These are phyloP conservation scores for Dendrolimus houi DNA, from an alignment of 2,888 invertebrate species.

Conservation along the genomic window DNA sequence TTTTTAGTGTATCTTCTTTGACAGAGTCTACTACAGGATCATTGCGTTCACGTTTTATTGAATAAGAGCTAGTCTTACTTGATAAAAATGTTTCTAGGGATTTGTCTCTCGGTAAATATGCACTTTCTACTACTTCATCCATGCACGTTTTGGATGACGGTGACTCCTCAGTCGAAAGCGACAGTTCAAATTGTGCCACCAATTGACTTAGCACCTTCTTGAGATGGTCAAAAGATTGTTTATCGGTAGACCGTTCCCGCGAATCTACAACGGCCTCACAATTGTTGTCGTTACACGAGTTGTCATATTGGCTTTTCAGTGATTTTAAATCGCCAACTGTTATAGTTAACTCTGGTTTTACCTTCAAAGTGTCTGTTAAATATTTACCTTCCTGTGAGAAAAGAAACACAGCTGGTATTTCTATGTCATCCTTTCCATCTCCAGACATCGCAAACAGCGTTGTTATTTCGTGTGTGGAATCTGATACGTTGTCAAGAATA, in stretches of 20 bases:
- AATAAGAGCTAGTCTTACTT: background rate
- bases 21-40: slow-evolving; percentile 2
- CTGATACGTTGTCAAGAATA: slow-evolving; percentile 88
- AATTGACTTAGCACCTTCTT: slow-evolving; percentile 61
- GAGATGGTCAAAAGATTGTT: slow-evolving; percentile 52
- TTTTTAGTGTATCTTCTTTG: slow-evolving; percentile 8
- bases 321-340: slow-evolving; percentile 67
- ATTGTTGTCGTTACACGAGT: slow-evolving; percentile 31
- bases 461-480: slow-evolving; percentile 83
- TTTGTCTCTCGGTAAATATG: slow-evolving; percentile 22
- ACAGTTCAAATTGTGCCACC: slow-evolving; percentile 54
- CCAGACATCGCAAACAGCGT: slow-evolving; percentile 98
- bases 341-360: slow-evolving; percentile 73
- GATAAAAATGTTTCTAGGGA: slow-evolving; percentile 12
- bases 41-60: slow-evolving; percentile 8
- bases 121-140: slow-evolving; percentile 14
- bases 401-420: slow-evolving; percentile 93
- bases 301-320: slow-evolving; percentile 38
- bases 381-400: slow-evolving; percentile 86
- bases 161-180: slow-evolving; percentile 36
- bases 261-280: slow-evolving; percentile 34
- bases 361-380: slow-evolving; percentile 77
- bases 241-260: slow-evolving; percentile 25
- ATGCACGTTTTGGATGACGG: slow-evolving; percentile 14
- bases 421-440: slow-evolving; percentile 90